Evolutionary conservation across 2,888 invertebrate species (phyloP), one percentile per base, ranked within the genome.

Genomic region (Athrips mouffetella): DNA sequence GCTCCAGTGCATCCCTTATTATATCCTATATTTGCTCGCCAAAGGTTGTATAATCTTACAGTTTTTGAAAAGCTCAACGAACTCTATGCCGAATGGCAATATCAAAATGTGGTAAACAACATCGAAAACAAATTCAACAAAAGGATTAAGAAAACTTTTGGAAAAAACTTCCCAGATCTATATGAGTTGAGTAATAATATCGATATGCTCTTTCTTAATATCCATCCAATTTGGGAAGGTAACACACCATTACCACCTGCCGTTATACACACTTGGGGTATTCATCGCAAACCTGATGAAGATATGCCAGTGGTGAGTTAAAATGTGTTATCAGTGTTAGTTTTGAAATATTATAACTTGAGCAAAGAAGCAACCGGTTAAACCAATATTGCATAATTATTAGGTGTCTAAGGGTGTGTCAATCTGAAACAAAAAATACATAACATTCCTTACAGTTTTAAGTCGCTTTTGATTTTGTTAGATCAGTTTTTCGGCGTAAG

Each of bases 151-250:
- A 47, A 20, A 11, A 31, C 56, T 2, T 55, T 62, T 29, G 67
- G 67, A 5, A 10, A 50, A 6, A 44, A 55, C 7, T 44, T 48
- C 11, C 63, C 67, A 1, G 30, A 41, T n/a, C 16, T 64, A 4
- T 37, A 27, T 8, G 41, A 52, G 5, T 33, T 59, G 16, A 27
- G 18, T 6, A 35, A 56, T 15, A 69, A 67, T 46, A 52, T 74
- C 13, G 62, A 68, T 2, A 65, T 76, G 66, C 23, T 72, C 3
- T 68, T 76, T 18, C 6, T 73, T 8, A 71, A 73, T 45, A 50
- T 65, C 13, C 59, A 75, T 59, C 65, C 68, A 2, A 46, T 76
- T n/a, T 77, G 69, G 67, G 65, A 65, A 45, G 60, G 59, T 2
- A 74, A 70, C 39, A 60, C 60, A 2, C 75, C 76, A 1, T 54